A percentile compares a stretch with the other conserved stretches of the same genome.
Conservation (phyloP, 2,797 vertebrate species). For the Neostethus bicornis region DNA sequence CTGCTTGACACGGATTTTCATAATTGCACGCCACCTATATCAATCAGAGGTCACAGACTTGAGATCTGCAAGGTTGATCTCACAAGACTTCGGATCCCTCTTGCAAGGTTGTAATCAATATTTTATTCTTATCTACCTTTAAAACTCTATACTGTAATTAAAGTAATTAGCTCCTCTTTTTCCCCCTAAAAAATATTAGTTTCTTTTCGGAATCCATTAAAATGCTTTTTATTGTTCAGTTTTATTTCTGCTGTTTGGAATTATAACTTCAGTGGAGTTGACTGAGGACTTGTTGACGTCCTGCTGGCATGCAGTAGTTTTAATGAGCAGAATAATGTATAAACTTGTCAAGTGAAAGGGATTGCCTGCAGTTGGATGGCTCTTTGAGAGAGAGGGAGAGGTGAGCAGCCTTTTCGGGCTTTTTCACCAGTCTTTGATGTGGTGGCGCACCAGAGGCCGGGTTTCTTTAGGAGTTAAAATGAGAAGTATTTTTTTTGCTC, state of each 20-base stretch:
- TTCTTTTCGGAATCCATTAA: constrained; percentile 4
- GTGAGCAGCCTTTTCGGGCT: constrained; percentile 58
- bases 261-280: constrained; percentile 41
- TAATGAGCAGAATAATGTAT: constrained; percentile 95
- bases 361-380: constrained; percentile 84
- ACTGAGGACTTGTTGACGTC: constrained; percentile 74
- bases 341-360: constrained; percentile 89
- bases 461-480: constrained; percentile 53
- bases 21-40: no score
- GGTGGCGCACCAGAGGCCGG: constrained; percentile 42
- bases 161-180: no score
- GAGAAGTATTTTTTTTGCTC: constrained; percentile 57
- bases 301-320: constrained; percentile 80
- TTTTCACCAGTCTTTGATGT: constrained; percentile 66
- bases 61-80: no score
- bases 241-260: constrained; percentile 44
- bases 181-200: no score
- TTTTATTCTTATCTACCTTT: no score
- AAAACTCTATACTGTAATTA: no score
- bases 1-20: no score
- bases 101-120: no score
- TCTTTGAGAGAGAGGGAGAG: constrained; percentile 69
- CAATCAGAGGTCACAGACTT: no score
- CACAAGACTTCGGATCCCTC: no score
- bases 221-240: constrained; percentile 24